A percentile compares a stretch with the other conserved stretches of the same genome.
Evolutionary conservation across 2,797 vertebrate species (phyloP).

Genomic region (Dermochelys coriacea): DNA sequence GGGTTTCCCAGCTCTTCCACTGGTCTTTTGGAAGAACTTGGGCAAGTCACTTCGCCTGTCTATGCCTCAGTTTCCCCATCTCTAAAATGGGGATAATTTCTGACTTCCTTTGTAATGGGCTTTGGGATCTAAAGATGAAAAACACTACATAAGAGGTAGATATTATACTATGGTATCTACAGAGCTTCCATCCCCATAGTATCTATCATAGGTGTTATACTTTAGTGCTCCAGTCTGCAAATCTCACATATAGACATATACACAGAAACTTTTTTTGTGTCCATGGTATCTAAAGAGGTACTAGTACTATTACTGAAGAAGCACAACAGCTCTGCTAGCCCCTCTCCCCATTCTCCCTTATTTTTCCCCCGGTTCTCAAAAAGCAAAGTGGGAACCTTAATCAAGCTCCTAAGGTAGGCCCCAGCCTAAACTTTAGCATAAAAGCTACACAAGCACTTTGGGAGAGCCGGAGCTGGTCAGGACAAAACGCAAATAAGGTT

Average conservation of each 20-base stretch:
- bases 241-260: background rate
- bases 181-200: background rate
- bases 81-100: background rate
- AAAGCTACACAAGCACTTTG: background rate
- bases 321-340: background rate
- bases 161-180: background rate
- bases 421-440: background rate
- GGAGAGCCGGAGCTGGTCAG: background rate
- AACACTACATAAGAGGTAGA: background rate
- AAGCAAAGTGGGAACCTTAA: background rate
- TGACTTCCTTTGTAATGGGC: background rate
- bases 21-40: background rate
- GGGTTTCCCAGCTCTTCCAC: background rate
- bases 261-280: background rate
- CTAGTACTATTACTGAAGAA: background rate
- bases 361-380: background rate
- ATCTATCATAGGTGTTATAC: background rate
- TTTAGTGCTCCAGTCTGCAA: background rate
- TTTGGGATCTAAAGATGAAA: background rate
- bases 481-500: background rate
- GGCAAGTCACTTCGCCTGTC: background rate
- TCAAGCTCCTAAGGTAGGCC: background rate
- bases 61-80: background rate
- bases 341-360: background rate
- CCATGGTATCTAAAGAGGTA: background rate